These are phyloP conservation scores for Hippocampus barbouri DNA, from an alignment of 2,113 vertebrate genomes.

Conservation along the genomic window DNA sequence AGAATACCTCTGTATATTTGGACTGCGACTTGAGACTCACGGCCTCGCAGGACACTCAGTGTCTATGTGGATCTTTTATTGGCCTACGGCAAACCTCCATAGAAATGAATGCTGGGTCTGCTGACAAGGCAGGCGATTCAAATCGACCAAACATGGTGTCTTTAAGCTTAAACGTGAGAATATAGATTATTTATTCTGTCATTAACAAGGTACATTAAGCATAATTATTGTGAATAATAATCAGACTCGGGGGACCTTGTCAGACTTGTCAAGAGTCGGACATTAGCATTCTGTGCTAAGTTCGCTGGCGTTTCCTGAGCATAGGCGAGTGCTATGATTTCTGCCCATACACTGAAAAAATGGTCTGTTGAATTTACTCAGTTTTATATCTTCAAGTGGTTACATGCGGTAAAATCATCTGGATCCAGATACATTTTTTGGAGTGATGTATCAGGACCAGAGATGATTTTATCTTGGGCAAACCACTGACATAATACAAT, in stretches of 20 bases:
- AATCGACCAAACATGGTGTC: constrained; percentile 47
- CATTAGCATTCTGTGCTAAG: too few relatives aligned
- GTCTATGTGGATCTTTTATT: constrained; percentile 67
- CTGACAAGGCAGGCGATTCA: constrained; percentile 55
- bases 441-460: too few relatives aligned
- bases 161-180: constrained; percentile 46
- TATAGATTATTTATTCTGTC: constrained; percentile 29
- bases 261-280: too few relatives aligned
- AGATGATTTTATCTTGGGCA: too few relatives aligned
- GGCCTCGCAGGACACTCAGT: constrained; percentile 48
- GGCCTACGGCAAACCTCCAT: constrained; percentile 18
- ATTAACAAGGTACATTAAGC: constrained; percentile 28
- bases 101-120: constrained; percentile 59
- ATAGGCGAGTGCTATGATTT: too few relatives aligned
- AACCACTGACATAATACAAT: too few relatives aligned
- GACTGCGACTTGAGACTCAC: constrained; percentile 64
- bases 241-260: neutral
- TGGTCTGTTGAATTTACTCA: too few relatives aligned
- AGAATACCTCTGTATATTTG: constrained; percentile 75
- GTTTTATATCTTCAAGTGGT: too few relatives aligned
- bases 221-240: constrained; percentile 42
- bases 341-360: too few relatives aligned
- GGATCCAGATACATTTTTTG: too few relatives aligned
- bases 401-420: too few relatives aligned
- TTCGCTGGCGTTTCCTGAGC: too few relatives aligned